Evolutionary conservation across 2,113 vertebrate species (phyloP).

Genomic region (Peromyscus leucopus): DNA sequence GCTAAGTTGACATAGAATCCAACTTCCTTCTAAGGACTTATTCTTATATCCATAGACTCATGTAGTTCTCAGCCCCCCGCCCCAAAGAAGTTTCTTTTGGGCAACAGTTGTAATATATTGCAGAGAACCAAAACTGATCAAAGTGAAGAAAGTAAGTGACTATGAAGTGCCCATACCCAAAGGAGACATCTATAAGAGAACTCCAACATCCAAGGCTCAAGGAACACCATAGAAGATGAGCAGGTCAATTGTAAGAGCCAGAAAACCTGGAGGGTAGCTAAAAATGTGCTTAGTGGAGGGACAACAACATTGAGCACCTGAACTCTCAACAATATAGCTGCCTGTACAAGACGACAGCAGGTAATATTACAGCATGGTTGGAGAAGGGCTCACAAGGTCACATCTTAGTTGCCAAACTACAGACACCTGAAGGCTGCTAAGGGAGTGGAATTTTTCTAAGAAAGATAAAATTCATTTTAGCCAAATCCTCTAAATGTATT

Average conservation of each 20-base stretch:
- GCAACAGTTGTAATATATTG: not conserved
- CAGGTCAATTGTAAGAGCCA: not conserved
- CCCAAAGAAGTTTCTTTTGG: not conserved
- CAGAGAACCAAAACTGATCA: not conserved
- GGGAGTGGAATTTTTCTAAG: not conserved
- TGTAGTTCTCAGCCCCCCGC: not conserved
- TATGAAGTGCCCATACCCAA: not conserved
- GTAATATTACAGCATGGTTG: not conserved
- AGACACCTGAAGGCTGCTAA: not conserved
- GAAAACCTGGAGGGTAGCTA: not conserved
- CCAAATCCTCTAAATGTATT: not conserved
- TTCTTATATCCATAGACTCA: not conserved
- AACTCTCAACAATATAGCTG: not conserved
- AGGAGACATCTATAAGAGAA: not conserved
- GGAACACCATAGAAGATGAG: not conserved
- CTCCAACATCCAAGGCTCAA: not conserved
- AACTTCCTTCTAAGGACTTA: not conserved
- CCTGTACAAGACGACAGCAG: not conserved
- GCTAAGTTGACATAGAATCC: no score
- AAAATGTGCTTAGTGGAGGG: not conserved
- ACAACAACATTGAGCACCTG: no score
- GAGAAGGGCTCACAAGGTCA: not conserved
- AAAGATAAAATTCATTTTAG: not conserved
- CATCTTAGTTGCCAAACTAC: not conserved
- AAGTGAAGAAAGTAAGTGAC: not conserved